A percentile compares a stretch with the other conserved stretches of the same genome.
phyloP scores from a whole-genome alignment of 2,888 invertebrate species.

The Leptinotarsa peninsularis region DNA sequence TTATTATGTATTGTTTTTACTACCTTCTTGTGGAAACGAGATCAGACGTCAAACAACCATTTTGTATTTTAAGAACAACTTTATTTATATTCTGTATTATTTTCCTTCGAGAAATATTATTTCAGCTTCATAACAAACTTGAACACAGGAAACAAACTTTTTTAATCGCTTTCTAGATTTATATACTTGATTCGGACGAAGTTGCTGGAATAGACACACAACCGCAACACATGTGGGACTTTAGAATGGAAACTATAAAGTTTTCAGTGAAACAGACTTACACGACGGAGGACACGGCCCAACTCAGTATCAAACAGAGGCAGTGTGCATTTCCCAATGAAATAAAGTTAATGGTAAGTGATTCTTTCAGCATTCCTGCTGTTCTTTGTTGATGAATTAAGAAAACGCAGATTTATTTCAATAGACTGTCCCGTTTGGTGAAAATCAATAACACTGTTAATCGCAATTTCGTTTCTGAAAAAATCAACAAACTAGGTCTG shows the following conservation, averaged over 20 bases:
- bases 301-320: slow-evolving; percentile 76
- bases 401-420: too few relatives aligned
- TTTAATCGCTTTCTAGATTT: slow-evolving; percentile 67
- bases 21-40: not conserved
- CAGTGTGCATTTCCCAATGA: slow-evolving; percentile 81
- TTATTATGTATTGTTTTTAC: slow-evolving; percentile 5
- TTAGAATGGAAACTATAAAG: slow-evolving; percentile 71
- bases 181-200: slow-evolving; percentile 77
- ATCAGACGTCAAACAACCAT: not conserved
- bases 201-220: slow-evolving; percentile 77
- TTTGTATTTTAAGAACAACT: slow-evolving; percentile 3
- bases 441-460: too few relatives aligned
- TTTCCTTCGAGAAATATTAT: slow-evolving; percentile 24
- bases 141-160: slow-evolving; percentile 12
- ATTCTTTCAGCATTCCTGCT: not conserved
- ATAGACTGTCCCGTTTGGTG: too few relatives aligned
- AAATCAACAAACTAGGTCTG: too few relatives aligned
- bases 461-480: too few relatives aligned
- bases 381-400: too few relatives aligned
- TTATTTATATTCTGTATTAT: slow-evolving; percentile 29
- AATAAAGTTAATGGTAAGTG: slow-evolving; percentile 65
- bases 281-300: slow-evolving; percentile 80
- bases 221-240: slow-evolving; percentile 79
- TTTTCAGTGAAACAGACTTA: slow-evolving; percentile 83
- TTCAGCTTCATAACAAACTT: slow-evolving; percentile 3